These are phyloP conservation scores for Aricia artaxerxes DNA, from an alignment of 2,888 invertebrate species.

Conservation along the genomic window DNA sequence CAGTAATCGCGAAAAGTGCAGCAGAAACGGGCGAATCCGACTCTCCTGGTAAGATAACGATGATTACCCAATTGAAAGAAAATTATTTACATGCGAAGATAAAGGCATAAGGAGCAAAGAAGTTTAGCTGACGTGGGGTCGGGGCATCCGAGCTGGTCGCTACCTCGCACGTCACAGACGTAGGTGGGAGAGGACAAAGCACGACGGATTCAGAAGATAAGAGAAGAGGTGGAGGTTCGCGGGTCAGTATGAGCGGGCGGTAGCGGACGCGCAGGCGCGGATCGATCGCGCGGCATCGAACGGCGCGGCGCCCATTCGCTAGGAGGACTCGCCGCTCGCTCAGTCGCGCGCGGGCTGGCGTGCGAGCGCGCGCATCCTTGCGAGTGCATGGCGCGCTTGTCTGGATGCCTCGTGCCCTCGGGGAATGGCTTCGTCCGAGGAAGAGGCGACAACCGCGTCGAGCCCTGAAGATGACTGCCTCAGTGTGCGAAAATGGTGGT, in stretches of 20 bases:
- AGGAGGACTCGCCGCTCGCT: slow-evolving; percentile 50
- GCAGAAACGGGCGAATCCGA: slow-evolving; percentile 5
- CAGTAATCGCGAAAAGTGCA: slow-evolving; percentile 35
- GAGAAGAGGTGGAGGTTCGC: slow-evolving; percentile 43
- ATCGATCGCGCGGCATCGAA: slow-evolving; percentile 58
- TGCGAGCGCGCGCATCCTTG: slow-evolving; percentile 70
- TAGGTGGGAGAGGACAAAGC: slow-evolving; percentile 39
- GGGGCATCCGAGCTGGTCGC: slow-evolving; percentile 34
- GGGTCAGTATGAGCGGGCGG: slow-evolving; percentile 46
- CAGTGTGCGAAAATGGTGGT: slow-evolving; percentile 97
- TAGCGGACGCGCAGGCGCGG: slow-evolving; percentile 54
- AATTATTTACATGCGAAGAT: background rate
- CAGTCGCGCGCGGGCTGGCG: slow-evolving; percentile 74
- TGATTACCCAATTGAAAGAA: background rate
- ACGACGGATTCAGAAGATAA: slow-evolving; percentile 47
- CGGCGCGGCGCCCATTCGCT: slow-evolving; percentile 45
- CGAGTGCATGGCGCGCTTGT: slow-evolving; percentile 78
- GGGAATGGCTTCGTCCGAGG: slow-evolving; percentile 81
- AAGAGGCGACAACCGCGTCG: slow-evolving; percentile 76
- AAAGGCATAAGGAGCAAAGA: background rate
- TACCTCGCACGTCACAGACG: slow-evolving; percentile 15
- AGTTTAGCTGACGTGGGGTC: slow-evolving; percentile 35
- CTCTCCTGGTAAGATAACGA: background rate
- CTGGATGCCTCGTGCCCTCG: slow-evolving; percentile 79
- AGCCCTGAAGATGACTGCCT: slow-evolving; percentile 88